phyloP scores from a whole-genome alignment of 2,888 invertebrate species.

The Sturmia bella region DNA sequence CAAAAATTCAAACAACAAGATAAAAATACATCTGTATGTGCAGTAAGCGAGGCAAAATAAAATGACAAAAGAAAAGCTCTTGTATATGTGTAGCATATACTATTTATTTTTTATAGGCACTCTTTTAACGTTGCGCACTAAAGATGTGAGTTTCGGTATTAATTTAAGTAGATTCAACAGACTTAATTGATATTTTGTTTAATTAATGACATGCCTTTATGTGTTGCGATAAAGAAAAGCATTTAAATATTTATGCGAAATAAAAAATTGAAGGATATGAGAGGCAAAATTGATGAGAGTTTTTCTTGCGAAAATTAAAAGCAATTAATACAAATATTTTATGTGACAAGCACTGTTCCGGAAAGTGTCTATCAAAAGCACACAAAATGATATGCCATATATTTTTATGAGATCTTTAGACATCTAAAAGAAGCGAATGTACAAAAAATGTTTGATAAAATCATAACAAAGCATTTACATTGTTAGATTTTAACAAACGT shows the following conservation, averaged over 20 bases:
- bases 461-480: too few species aligned
- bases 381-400: too few species aligned
- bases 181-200: constrained; percentile 67
- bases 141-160: constrained; percentile 56
- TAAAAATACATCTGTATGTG: background rate
- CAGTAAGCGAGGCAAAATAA: constrained; percentile 28
- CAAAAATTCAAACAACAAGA: constrained; percentile 2
- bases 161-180: constrained; percentile 64
- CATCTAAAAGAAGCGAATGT: too few species aligned
- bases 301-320: too few species aligned
- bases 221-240: constrained; percentile 24
- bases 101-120: constrained; percentile 50
- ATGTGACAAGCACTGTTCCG: too few species aligned
- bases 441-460: too few species aligned
- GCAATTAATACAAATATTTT: too few species aligned
- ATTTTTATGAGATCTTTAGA: too few species aligned
- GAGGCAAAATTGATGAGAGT: too few species aligned
- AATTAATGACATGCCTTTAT: constrained; percentile 64
- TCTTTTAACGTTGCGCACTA: constrained; percentile 37
- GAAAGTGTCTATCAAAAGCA: too few species aligned
- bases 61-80: constrained; percentile 40
- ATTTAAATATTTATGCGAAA: constrained; percentile 42
- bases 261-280: too few species aligned
- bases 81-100: constrained; percentile 41
- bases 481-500: too few species aligned